phyloP scores from a whole-genome alignment of 2,888 invertebrate species.

The Eudasyphora cyanicolor region DNA sequence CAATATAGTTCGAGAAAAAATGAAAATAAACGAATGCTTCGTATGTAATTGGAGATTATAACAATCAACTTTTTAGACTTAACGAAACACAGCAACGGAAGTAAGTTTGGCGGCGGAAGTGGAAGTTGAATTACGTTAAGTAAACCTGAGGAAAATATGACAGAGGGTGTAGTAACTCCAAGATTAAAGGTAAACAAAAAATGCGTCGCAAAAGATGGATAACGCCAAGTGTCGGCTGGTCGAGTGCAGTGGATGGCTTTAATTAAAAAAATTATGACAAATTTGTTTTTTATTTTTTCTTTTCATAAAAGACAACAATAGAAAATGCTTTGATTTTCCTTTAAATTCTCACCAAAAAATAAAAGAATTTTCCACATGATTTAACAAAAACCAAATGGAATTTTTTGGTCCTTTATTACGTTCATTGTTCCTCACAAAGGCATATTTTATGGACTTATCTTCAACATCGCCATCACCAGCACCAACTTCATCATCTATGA shows the following conservation, averaged over 20 bases:
- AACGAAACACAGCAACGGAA: background rate
- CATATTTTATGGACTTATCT: slow-evolving; percentile 32
- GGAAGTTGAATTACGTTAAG: slow-evolving; percentile 39
- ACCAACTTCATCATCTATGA: slow-evolving; percentile 5
- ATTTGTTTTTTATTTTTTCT: background rate
- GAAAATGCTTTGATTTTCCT: slow-evolving; percentile 30
- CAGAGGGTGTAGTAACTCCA: slow-evolving; percentile 8
- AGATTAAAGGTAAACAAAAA: slow-evolving; percentile 44
- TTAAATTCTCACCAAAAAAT: slow-evolving; percentile 21
- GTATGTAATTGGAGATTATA: slow-evolving; percentile 51
- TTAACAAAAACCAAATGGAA: slow-evolving; percentile 31
- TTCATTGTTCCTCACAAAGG: background rate
- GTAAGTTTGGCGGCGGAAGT: slow-evolving; percentile 9
- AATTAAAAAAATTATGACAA: slow-evolving; percentile 30
- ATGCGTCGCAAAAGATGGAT: background rate
- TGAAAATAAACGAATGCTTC: background rate
- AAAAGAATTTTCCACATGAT: slow-evolving; percentile 45
- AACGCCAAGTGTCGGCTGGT: background rate
- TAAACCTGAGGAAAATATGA: slow-evolving; percentile 35
- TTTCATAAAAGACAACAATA: no score
- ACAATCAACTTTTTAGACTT: background rate
- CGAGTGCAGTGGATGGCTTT: slow-evolving; percentile 31
- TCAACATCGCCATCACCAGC: slow-evolving; percentile 41
- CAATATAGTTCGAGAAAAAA: background rate
- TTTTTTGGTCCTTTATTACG: background rate